Conservation (phyloP, 1,140 invertebrate species). For the Latrodectus geometricus region DNA sequence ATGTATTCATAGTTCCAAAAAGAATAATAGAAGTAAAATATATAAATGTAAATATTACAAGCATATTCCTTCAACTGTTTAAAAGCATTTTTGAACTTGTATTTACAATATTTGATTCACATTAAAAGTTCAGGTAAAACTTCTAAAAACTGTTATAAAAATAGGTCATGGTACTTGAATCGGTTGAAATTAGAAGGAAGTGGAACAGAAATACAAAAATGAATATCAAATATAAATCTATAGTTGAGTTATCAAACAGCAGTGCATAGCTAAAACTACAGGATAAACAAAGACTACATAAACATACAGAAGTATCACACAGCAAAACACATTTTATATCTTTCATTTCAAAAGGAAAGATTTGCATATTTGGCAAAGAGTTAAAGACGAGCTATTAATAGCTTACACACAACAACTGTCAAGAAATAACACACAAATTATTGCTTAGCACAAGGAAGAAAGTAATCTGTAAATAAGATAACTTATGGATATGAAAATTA, state of each 20-base stretch:
- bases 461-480: background rate
- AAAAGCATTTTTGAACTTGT: too few species aligned
- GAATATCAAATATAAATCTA: slow-evolving; percentile 29
- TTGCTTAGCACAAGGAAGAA: background rate
- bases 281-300: background rate
- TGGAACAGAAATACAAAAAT: background rate
- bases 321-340: background rate
- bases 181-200: background rate
- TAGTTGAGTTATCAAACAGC: background rate
- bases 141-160: slow-evolving; percentile 47
- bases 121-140: slow-evolving; percentile 19
- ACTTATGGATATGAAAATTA: too few species aligned
- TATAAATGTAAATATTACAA: background rate
- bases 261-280: slow-evolving; percentile 4
- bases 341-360: background rate
- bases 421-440: background rate
- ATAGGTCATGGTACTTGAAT: background rate
- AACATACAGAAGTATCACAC: background rate
- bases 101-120: background rate
- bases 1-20: too few species aligned
- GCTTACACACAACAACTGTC: background rate
- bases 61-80: background rate
- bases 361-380: slow-evolving; percentile 12
- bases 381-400: background rate
- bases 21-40: too few species aligned